Conservation (phyloP, 2,888 invertebrate species). For the Pomacea canaliculata region DNA sequence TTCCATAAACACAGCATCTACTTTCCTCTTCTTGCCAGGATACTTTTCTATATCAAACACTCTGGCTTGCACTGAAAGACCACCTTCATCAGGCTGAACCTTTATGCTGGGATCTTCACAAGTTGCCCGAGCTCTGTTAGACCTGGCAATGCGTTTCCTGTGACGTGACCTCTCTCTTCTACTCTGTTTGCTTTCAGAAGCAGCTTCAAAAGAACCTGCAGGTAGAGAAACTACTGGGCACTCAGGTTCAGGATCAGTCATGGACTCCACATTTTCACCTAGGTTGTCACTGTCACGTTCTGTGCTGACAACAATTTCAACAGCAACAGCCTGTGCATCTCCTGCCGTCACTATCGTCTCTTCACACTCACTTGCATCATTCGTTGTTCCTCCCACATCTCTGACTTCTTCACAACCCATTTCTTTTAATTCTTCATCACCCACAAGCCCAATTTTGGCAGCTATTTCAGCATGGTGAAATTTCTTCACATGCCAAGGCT, state of each 20-base stretch:
- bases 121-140: too few species aligned
- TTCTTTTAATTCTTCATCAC: constrained; percentile 6
- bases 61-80: background rate
- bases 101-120: constrained; percentile 7
- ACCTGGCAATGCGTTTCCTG: too few species aligned
- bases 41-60: background rate
- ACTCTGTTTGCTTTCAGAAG: background rate
- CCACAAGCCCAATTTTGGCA: background rate
- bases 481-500: constrained; percentile 17
- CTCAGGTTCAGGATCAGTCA: background rate
- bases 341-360: background rate
- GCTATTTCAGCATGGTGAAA: background rate
- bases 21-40: background rate
- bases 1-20: background rate
- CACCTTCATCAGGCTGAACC: background rate
- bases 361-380: background rate
- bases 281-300: background rate
- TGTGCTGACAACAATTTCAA: background rate
- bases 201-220: background rate
- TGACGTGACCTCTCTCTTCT: background rate
- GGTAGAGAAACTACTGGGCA: background rate
- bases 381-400: background rate
- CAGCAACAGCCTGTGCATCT: background rate
- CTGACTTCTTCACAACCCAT: background rate
- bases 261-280: background rate